Evolutionary conservation across 2,888 invertebrate genomes (phyloP), one percentile per base, ranked within the genome.

Genomic region (Allophyes oxyacanthae): DNA sequence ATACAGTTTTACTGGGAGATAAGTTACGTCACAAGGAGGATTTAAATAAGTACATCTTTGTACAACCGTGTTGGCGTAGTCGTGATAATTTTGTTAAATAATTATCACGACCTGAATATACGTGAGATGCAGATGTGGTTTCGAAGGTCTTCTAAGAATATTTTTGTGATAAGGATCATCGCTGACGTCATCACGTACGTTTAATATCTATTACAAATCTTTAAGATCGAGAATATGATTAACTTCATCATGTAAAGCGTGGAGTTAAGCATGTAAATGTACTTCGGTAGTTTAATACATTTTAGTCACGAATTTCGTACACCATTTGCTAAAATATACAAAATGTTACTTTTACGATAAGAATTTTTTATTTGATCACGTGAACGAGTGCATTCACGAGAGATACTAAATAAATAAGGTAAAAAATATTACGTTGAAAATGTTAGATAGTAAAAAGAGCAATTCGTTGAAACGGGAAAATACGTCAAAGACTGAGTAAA

Each of bases 61-160:
- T 66, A 51, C 78, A 70, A 79, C 79, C 59, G 61, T 55, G 65
- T 78, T 81, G 75, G 76, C 69, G 52, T 58, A 54, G 55, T 52
- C 60, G 62, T 78, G 81, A 79, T 84, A 83, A 83, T 73, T 80
- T 75, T 63, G 41, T 58, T 69, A 67, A 78, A 75, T 72, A 78
- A 82, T 85, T 81, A 84, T 79, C 82, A 77, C 72, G 50, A 57
- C 51, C 63, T 68, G 58, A 72, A 72, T 70, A 77, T 72, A 69
- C 76, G 72, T 75, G 76, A 70, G 70, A 46, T 53, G 53, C 57
- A 58, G 51, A 67, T 70, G 57, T 71, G 48, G 52, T 64, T 71
- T 61, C 51, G 69, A 76, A 77, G 78, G 75, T 64, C 61, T 64
- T 52, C 15, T 13, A 15, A 33, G 42, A 40, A 58, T 44, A 51